Percentiles rank a stretch among this genome's conserved stretches.
Evolutionary conservation across 2,888 invertebrate genomes (phyloP).

Genomic region (Drosophila flavopinicola): DNA sequence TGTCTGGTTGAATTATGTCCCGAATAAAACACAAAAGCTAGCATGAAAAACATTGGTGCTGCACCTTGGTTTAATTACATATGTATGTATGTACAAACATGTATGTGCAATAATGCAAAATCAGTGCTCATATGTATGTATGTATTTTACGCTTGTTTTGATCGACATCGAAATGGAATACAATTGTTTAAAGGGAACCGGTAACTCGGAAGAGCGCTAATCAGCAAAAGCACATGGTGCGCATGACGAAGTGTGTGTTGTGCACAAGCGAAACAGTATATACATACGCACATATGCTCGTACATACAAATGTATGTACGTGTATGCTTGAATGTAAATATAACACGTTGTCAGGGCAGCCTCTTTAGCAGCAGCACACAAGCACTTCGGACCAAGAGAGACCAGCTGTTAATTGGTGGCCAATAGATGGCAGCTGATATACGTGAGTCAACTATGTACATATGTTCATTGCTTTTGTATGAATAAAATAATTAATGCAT

Average conservation of each 20-base stretch:
- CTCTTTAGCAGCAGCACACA: slow-evolving; percentile 16
- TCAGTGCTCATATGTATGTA: not conserved
- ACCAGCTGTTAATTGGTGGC: slow-evolving; percentile 33
- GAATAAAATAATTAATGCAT: not conserved
- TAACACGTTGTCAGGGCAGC: slow-evolving; percentile 47
- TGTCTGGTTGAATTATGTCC: not conserved
- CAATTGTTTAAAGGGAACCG: slow-evolving; percentile 38
- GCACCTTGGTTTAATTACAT: not conserved
- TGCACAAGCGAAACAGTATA: slow-evolving; percentile 11
- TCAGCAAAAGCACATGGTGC: slow-evolving; percentile 80
- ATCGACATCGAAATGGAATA: slow-evolving; percentile 43
- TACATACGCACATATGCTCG: not conserved
- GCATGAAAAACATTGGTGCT: not conserved
- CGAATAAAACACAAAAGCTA: not conserved
- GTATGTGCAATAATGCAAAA: too few relatives aligned
- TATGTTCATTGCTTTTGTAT: not conserved
- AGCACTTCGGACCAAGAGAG: slow-evolving; percentile 19
- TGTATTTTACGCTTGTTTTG: slow-evolving; percentile 54
- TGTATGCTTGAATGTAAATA: slow-evolving; percentile 6
- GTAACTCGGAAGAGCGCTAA: slow-evolving; percentile 20
- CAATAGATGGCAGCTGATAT: slow-evolving; percentile 13
- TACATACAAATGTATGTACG: slow-evolving; percentile 2
- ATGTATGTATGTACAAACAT: not conserved
- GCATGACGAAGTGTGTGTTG: slow-evolving; percentile 69
- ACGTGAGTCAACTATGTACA: not conserved